Percentiles rank a stretch among this genome's conserved stretches.
Conservation (phyloP, 1,140 invertebrate genomes). For the Monomorium pharaonis region DNA sequence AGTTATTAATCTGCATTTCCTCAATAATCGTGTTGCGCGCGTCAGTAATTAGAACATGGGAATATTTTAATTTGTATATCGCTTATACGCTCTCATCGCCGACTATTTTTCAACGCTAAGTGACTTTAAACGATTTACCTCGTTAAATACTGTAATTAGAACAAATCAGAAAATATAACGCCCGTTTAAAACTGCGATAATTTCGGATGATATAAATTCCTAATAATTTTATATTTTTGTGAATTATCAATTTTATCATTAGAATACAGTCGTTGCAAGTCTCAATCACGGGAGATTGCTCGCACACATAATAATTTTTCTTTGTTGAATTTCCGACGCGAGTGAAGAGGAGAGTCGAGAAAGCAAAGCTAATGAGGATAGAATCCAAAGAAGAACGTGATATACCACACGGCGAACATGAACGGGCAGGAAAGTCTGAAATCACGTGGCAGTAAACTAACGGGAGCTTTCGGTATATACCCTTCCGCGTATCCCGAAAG, state of each 20-base stretch:
- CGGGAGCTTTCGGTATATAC: slow-evolving; percentile 46
- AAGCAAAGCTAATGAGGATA: slow-evolving; percentile 38
- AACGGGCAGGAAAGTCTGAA: slow-evolving; percentile 55
- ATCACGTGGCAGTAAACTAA: slow-evolving; percentile 64
- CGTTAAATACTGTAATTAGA: slow-evolving; percentile 10
- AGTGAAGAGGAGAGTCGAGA: neutral
- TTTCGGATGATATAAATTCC: neutral
- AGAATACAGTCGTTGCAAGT: neutral
- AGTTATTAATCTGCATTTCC: neutral
- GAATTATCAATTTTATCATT: neutral
- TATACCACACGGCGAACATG: slow-evolving; percentile 30
- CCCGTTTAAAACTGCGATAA: neutral
- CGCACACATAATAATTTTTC: neutral
- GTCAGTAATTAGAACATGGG: slow-evolving; percentile 23
- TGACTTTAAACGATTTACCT: slow-evolving; percentile 18
- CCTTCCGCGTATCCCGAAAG: slow-evolving; percentile 42
- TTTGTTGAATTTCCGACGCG: neutral
- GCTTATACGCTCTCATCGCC: neutral
- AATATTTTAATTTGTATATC: slow-evolving; percentile 29
- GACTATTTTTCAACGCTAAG: slow-evolving; percentile 4
- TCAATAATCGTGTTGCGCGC: neutral
- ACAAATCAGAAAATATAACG: neutral
- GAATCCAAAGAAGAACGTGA: slow-evolving; percentile 35
- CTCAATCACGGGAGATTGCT: neutral
- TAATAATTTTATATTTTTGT: neutral